Evolutionary conservation across 2,888 invertebrate genomes (phyloP).

Genomic region (Chydorus sphaericus): DNA sequence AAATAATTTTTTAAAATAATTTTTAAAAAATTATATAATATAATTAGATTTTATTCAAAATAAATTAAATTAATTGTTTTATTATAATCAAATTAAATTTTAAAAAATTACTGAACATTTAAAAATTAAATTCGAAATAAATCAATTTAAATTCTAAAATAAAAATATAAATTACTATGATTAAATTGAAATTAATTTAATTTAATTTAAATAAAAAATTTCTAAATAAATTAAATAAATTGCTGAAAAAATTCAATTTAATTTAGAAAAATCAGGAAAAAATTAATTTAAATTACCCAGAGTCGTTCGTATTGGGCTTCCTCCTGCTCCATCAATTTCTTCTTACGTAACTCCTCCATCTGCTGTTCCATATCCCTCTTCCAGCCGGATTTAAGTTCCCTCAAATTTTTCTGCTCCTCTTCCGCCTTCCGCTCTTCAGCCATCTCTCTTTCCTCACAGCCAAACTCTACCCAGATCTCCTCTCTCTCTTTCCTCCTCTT

Average conservation of each 20-base stretch:
- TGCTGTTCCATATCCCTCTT: constrained; percentile 1
- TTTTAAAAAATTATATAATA: no score
- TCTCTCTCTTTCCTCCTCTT: constrained; percentile 3
- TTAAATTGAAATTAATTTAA: no score
- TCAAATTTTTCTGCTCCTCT: background rate
- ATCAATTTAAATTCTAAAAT: no score
- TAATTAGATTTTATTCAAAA: no score
- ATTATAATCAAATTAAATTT: no score
- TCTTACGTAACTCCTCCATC: background rate
- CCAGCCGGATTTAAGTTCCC: background rate
- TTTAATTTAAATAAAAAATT: no score
- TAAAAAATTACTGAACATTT: no score
- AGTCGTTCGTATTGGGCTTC: constrained; percentile 1
- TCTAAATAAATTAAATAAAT: background rate
- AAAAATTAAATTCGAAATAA: no score
- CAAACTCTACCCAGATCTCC: constrained; percentile 6
- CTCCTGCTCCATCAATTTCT: background rate
- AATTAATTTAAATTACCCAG: background rate
- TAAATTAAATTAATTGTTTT: no score
- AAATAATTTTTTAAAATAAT: no score
- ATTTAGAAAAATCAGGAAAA: background rate
- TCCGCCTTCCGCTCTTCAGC: background rate
- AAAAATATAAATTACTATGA: no score
- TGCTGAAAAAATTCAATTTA: background rate
- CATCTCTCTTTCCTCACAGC: constrained; percentile 1